Percentiles rank a stretch among this genome's conserved stretches.
These are phyloP conservation scores for Meliscaeva auricollis DNA, from an alignment of 2,888 invertebrate species.

Conservation along the genomic window DNA sequence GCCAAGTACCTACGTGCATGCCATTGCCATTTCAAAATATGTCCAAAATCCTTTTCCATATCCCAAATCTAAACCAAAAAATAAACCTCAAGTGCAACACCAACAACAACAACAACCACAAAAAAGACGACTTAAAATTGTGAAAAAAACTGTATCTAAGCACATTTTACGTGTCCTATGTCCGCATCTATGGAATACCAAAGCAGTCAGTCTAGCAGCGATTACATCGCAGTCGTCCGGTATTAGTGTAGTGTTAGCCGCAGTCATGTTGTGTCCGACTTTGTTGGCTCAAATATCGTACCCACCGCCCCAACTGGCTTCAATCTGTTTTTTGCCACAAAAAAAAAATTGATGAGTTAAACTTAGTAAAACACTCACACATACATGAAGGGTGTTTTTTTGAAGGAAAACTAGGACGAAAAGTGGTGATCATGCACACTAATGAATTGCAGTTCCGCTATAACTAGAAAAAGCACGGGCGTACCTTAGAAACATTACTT, in stretches of 20 bases:
- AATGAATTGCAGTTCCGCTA: conserved; percentile 54
- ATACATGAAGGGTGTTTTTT: neutral
- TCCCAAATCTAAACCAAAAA: conserved; percentile 33
- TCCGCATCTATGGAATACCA: conserved; percentile 71
- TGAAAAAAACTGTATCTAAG: conserved; percentile 64
- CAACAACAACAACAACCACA: conserved; percentile 4
- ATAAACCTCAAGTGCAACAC: conserved; percentile 37
- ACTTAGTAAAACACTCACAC: conserved; percentile 23
- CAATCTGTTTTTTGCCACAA: conserved; percentile 36
- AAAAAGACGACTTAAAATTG: conserved; percentile 21
- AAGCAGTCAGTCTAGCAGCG: conserved; percentile 67
- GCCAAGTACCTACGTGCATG: conserved; percentile 53
- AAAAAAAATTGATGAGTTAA: conserved; percentile 22
- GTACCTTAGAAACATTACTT: neutral
- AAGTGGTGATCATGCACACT: conserved; percentile 70
- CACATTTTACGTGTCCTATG: conserved; percentile 65
- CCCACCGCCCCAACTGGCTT: conserved; percentile 15
- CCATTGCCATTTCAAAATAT: conserved; percentile 62
- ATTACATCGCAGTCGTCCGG: conserved; percentile 64
- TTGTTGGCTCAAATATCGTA: conserved; percentile 28
- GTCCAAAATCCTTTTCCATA: conserved; percentile 62
- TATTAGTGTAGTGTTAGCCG: conserved; percentile 63
- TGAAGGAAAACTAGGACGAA: conserved; percentile 43
- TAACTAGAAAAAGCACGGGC: neutral
- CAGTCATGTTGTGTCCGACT: conserved; percentile 68